Evolutionary conservation across 1,140 invertebrate species (phyloP).

Genomic region (Drosophila cardini): DNA sequence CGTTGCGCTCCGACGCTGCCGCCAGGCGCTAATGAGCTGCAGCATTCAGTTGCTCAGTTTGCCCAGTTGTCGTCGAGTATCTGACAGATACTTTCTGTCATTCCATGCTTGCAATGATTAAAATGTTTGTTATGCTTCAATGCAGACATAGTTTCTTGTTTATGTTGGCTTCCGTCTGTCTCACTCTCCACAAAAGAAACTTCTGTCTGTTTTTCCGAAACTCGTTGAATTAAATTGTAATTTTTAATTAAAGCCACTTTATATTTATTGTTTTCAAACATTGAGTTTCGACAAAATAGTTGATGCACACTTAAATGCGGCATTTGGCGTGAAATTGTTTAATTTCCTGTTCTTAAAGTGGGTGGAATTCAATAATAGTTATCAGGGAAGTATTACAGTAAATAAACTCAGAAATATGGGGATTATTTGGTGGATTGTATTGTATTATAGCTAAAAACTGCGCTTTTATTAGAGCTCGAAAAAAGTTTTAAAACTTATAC

Average conservation of each 20-base stretch:
- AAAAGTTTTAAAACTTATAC: not conserved
- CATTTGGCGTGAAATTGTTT: slow-evolving; percentile 71
- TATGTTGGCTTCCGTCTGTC: slow-evolving; percentile 41
- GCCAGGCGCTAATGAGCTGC: slow-evolving; percentile 79
- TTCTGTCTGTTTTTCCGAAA: slow-evolving; percentile 27
- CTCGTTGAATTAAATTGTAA: slow-evolving; percentile 73
- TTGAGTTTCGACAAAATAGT: slow-evolving; percentile 34
- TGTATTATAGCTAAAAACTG: too few species aligned
- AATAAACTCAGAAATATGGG: too few species aligned
- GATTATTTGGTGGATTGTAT: not conserved
- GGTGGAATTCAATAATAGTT: not conserved
- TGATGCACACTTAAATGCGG: slow-evolving; percentile 45
- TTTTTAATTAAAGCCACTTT: slow-evolving; percentile 78
- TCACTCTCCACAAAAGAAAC: not conserved
- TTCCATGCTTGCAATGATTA: slow-evolving; percentile 55
- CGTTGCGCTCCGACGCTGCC: slow-evolving; percentile 70
- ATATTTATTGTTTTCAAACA: slow-evolving; percentile 53
- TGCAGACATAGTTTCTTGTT: slow-evolving; percentile 44
- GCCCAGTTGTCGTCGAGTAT: slow-evolving; percentile 48
- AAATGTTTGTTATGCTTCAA: slow-evolving; percentile 76
- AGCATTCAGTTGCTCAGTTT: slow-evolving; percentile 48
- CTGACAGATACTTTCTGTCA: slow-evolving; percentile 66
- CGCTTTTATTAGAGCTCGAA: not conserved
- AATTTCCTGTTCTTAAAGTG: slow-evolving; percentile 64
- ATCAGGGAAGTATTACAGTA: too few species aligned